These are phyloP conservation scores for Parasteatoda tepidariorum DNA, from an alignment of 1,140 invertebrate species.

Conservation along the genomic window DNA sequence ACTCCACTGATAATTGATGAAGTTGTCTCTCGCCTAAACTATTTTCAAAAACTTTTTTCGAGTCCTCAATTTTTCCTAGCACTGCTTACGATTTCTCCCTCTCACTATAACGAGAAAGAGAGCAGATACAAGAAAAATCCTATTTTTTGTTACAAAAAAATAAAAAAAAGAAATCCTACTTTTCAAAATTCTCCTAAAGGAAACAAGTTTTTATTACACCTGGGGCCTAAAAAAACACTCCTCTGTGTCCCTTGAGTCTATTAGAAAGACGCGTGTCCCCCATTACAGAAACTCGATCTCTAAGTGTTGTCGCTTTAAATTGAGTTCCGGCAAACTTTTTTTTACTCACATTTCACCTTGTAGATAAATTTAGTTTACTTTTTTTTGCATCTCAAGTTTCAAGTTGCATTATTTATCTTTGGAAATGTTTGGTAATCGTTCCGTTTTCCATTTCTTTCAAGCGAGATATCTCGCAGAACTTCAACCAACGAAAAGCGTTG, in stretches of 20 bases:
- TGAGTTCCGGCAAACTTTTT: neutral
- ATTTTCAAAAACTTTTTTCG: no score
- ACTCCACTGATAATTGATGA: no score
- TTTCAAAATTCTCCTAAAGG: slow-evolving; percentile 4
- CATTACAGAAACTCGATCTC: slow-evolving; percentile 20
- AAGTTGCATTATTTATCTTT: neutral
- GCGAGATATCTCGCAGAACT: no score
- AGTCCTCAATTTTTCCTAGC: neutral
- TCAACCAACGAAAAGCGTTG: no score
- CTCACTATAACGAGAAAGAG: neutral
- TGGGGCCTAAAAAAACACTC: slow-evolving; percentile 1
- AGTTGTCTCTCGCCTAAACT: no score
- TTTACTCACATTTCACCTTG: neutral
- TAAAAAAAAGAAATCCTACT: neutral
- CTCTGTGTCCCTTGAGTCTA: neutral
- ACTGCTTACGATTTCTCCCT: neutral
- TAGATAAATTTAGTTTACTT: neutral
- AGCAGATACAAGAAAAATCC: slow-evolving; percentile 1
- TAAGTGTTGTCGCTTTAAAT: slow-evolving; percentile 31
- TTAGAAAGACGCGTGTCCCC: slow-evolving; percentile 17
- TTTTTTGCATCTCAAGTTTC: neutral
- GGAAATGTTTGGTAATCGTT: neutral
- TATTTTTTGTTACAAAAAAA: neutral
- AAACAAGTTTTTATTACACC: slow-evolving; percentile 38
- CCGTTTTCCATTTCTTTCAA: no score